phyloP scores from a whole-genome alignment of 2,797 vertebrate species.

The Anniella stebbinsi region DNA sequence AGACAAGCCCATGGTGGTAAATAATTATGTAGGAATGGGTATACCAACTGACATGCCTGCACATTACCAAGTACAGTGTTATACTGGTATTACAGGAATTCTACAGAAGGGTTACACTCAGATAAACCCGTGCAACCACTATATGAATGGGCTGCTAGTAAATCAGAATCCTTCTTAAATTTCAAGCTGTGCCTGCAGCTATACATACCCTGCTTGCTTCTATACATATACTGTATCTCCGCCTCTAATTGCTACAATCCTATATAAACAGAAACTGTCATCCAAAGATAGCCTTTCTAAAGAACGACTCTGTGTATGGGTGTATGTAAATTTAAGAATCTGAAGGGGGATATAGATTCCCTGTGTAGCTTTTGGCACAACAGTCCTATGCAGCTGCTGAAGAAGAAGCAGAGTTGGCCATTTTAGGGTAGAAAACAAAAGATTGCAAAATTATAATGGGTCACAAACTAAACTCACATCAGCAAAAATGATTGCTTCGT shows the following conservation, averaged over 20 bases:
- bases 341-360: background rate
- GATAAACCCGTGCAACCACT: background rate
- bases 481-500: background rate
- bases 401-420: background rate
- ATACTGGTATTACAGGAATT: background rate
- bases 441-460: background rate
- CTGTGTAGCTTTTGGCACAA: background rate
- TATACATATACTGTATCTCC: slow-evolving; percentile 36
- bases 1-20: background rate
- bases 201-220: slow-evolving; percentile 8
- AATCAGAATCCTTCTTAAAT: slow-evolving; percentile 32
- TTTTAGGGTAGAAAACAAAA: background rate
- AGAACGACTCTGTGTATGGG: background rate
- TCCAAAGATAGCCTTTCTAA: slow-evolving; percentile 8
- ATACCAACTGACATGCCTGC: background rate
- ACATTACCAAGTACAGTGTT: background rate
- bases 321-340: background rate
- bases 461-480: background rate
- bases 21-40: background rate
- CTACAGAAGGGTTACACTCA: background rate
- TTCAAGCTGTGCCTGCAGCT: slow-evolving; percentile 28
- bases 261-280: slow-evolving; percentile 8
- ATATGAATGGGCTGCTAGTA: background rate
- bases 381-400: background rate
- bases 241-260: slow-evolving; percentile 35